These are phyloP conservation scores for Bombyx mandarina DNA, from an alignment of 1,140 invertebrate genomes.

Conservation along the genomic window DNA sequence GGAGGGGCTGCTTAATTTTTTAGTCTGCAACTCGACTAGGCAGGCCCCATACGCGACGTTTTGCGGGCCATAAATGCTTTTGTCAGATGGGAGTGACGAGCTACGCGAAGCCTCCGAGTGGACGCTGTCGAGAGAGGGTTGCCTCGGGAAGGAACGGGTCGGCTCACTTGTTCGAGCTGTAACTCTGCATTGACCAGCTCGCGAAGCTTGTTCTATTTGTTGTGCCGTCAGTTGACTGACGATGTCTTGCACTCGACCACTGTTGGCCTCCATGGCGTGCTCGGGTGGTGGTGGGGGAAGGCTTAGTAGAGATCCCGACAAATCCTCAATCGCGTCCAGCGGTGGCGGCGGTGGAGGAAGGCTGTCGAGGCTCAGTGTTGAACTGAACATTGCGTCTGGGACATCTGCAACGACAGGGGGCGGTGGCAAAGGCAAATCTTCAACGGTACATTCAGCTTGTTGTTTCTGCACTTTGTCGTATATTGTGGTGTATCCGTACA, in stretches of 20 bases:
- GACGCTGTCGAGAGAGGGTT: constrained; percentile 53
- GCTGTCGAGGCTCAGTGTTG: constrained; percentile 81
- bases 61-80: constrained; percentile 42
- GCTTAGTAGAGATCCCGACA: constrained; percentile 78
- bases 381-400: constrained; percentile 75
- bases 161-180: constrained; percentile 21
- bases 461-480: constrained; percentile 37
- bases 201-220: constrained; percentile 42
- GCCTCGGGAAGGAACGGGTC: constrained; percentile 39
- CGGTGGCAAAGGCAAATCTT: constrained; percentile 72
- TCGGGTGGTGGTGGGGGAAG: constrained; percentile 78
- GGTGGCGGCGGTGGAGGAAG: constrained; percentile 84
- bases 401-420: constrained; percentile 70
- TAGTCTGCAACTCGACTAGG: constrained; percentile 48
- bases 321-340: constrained; percentile 72
- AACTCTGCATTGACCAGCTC: constrained; percentile 31
- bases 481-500: constrained; percentile 46
- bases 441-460: constrained; percentile 13
- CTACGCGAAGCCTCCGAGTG: constrained; percentile 41
- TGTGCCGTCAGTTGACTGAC: constrained; percentile 50
- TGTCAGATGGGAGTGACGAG: constrained; percentile 51
- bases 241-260: constrained; percentile 48
- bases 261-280: constrained; percentile 44
- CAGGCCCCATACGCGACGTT: constrained; percentile 49
- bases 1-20: constrained; percentile 46